phyloP scores from a whole-genome alignment of 2,113 vertebrate genomes.

The Sturnus vulgaris region DNA sequence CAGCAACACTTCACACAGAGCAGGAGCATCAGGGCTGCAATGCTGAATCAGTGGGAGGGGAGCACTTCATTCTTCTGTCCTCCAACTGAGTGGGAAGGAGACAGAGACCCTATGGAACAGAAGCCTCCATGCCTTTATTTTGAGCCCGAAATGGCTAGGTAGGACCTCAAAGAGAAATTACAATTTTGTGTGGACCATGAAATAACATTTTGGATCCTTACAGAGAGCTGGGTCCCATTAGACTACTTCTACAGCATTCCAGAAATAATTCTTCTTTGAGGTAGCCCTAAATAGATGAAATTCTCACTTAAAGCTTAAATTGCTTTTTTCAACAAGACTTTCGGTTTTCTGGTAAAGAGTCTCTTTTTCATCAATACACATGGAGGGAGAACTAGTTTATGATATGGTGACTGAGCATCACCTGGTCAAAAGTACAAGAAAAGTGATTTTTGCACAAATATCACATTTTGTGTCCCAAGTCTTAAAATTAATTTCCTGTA shows the following conservation, averaged over 20 bases:
- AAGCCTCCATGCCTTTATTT: neutral
- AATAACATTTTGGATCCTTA: neutral
- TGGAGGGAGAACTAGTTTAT: neutral
- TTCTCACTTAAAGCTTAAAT: neutral
- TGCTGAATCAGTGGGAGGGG: neutral
- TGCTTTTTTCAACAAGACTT: neutral
- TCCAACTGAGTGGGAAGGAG: neutral
- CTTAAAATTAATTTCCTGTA: neutral
- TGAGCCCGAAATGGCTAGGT: neutral
- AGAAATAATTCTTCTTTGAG: neutral
- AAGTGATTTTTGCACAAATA: neutral
- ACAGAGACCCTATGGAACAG: neutral
- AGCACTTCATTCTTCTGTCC: neutral
- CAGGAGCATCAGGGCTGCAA: neutral
- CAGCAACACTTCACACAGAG: neutral
- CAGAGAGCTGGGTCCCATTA: neutral
- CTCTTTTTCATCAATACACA: neutral
- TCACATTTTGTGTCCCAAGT: neutral
- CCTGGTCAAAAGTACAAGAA: neutral
- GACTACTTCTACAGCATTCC: neutral
- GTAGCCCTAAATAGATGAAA: neutral
- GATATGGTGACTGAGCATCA: neutral
- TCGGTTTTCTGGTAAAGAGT: neutral
- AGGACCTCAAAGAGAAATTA: neutral
- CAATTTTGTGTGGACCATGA: neutral